Evolutionary conservation across 2,797 vertebrate species (phyloP).

Genomic region (Hippocampus kuda): DNA sequence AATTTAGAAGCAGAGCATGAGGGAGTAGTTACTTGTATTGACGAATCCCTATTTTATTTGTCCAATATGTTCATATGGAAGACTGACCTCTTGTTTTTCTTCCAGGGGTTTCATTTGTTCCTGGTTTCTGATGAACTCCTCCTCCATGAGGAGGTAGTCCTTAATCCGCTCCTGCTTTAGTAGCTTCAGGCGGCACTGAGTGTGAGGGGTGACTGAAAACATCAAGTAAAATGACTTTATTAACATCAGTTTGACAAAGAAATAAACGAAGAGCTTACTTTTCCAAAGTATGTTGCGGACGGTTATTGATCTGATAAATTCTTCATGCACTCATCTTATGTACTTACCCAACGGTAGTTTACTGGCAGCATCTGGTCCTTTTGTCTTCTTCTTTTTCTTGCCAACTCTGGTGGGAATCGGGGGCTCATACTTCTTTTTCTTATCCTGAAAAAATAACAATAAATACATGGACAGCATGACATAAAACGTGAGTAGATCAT

Average conservation of each 20-base stretch:
- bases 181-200: conserved; percentile 88
- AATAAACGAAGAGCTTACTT: too few relatives aligned
- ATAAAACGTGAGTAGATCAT: not conserved
- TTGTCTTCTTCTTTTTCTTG: conserved; percentile 95
- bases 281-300: too few relatives aligned
- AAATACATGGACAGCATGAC: not conserved
- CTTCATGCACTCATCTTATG: not conserved
- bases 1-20: not conserved
- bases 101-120: conserved; percentile 99
- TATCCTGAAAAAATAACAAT: conserved; percentile 71
- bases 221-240: not conserved
- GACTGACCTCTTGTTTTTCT: conserved; percentile 90
- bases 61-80: not conserved
- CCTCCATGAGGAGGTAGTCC: conserved; percentile 97
- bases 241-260: not conserved
- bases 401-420: conserved; percentile 97
- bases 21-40: not conserved
- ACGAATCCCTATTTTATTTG: not conserved
- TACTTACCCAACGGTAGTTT: conserved; percentile 87
- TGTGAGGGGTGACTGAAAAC: conserved; percentile 87
- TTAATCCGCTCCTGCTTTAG: conserved; percentile 89
- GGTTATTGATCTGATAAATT: too few relatives aligned
- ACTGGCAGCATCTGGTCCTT: conserved; percentile 96
- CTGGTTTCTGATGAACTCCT: conserved; percentile 98
- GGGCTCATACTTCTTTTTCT: conserved; percentile 98